These are phyloP conservation scores for Lapara coniferarum DNA, from an alignment of 2,888 invertebrate species.

Conservation along the genomic window DNA sequence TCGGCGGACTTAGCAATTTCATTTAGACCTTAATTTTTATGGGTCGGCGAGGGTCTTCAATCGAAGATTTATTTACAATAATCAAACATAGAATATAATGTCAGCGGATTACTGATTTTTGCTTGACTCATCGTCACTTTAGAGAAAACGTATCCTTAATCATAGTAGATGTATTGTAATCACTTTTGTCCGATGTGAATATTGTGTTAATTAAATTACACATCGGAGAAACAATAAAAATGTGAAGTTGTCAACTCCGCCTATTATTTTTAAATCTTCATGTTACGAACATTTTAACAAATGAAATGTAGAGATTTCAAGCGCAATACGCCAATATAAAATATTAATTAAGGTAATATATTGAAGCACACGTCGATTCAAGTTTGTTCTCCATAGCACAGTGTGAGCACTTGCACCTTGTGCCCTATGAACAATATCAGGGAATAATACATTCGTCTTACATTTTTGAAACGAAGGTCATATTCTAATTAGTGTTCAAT, in stretches of 20 bases:
- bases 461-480: neutral
- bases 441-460: neutral
- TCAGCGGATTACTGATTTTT: too few species aligned
- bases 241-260: neutral
- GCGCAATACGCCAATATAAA: neutral
- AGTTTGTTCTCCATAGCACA: neutral
- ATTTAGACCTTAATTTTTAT: too few species aligned
- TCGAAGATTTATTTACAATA: too few species aligned
- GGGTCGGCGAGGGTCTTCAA: too few species aligned
- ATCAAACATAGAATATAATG: too few species aligned
- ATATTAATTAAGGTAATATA: neutral
- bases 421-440: neutral
- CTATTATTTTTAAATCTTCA: neutral
- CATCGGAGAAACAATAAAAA: too few species aligned
- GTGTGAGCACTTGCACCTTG: constrained; percentile 1
- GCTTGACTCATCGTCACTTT: too few species aligned
- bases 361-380: neutral
- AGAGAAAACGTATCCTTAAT: too few species aligned
- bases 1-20: too few species aligned
- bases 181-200: too few species aligned
- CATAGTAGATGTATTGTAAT: too few species aligned
- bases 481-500: constrained; percentile 1
- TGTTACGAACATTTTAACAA: neutral
- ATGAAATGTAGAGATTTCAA: neutral
- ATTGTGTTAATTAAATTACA: too few species aligned